A percentile compares a stretch with the other conserved stretches of the same genome.
phyloP scores from a whole-genome alignment of 2,113 vertebrate species.

The Scalopus aquaticus region DNA sequence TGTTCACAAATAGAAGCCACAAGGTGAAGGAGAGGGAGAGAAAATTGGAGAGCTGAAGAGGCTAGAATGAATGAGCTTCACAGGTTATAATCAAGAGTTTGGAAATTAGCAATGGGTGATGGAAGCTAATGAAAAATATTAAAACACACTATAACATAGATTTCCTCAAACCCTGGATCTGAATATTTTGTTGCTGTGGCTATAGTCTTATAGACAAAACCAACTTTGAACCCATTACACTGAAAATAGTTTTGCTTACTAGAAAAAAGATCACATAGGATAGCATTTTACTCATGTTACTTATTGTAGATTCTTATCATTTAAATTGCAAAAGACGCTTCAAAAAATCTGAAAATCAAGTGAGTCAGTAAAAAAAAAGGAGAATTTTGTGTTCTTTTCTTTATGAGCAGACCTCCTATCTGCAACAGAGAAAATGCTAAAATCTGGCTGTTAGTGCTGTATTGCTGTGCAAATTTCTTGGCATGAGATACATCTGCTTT shows the following conservation, averaged over 20 bases:
- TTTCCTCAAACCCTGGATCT: not conserved
- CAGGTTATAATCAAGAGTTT: not conserved
- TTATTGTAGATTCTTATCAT: not conserved
- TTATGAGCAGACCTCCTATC: not conserved
- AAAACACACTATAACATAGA: not conserved
- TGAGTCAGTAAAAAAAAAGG: not conserved
- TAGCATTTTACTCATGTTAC: not conserved
- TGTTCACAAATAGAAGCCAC: not conserved
- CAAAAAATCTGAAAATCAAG: conserved; percentile 36
- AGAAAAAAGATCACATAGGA: not conserved
- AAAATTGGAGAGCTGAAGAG: not conserved
- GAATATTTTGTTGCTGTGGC: not conserved
- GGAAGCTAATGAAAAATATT: not conserved
- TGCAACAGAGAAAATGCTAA: not conserved
- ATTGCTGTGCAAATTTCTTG: not conserved
- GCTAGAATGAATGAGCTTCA: not conserved
- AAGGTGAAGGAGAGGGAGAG: not conserved
- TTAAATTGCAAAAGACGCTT: not conserved
- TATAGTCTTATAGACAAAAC: not conserved
- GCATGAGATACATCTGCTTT: not conserved
- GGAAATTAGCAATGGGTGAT: not conserved
- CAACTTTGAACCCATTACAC: not conserved
- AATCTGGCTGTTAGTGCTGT: not conserved
- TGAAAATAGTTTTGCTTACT: not conserved
- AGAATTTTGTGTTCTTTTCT: not conserved